A percentile compares a stretch with the other conserved stretches of the same genome.
Evolutionary conservation across 2,888 invertebrate genomes (phyloP).

Genomic region (Dryadula phaetusa): DNA sequence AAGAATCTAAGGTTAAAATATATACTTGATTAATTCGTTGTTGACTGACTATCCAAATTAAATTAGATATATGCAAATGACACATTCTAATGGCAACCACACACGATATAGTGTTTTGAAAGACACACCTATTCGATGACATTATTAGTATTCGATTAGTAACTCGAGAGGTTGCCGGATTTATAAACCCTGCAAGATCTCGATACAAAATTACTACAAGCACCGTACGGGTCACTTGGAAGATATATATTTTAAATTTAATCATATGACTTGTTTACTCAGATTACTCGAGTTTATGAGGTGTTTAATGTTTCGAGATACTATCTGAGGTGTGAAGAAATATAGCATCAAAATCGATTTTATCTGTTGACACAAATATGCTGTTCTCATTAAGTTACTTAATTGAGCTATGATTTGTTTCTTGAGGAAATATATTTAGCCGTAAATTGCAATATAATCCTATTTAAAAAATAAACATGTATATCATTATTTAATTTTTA

Average conservation of each 20-base stretch:
- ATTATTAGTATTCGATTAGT: slow-evolving; percentile 56
- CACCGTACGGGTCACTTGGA: slow-evolving; percentile 51
- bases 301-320: slow-evolving; percentile 50
- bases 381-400: slow-evolving; percentile 13
- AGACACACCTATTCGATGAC: slow-evolving; percentile 60
- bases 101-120: slow-evolving; percentile 69
- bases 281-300: slow-evolving; percentile 58
- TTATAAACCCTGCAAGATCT: slow-evolving; percentile 29
- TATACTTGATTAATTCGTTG: slow-evolving; percentile 72
- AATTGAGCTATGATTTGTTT: slow-evolving; percentile 17
- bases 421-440: not conserved
- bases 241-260: slow-evolving; percentile 62
- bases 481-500: slow-evolving; percentile 33
- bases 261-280: slow-evolving; percentile 58
- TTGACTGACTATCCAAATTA: slow-evolving; percentile 66
- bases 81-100: slow-evolving; percentile 67
- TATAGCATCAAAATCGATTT: slow-evolving; percentile 19
- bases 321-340: slow-evolving; percentile 29
- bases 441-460: not conserved
- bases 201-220: slow-evolving; percentile 34
- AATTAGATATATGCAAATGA: slow-evolving; percentile 74
- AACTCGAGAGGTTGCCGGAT: slow-evolving; percentile 67
- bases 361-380: slow-evolving; percentile 26
- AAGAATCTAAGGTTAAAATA: slow-evolving; percentile 65
- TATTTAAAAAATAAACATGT: not conserved